Base-by-base conservation (phyloP, 2,113 vertebrate species). In the Menidia beryllina region DNA sequence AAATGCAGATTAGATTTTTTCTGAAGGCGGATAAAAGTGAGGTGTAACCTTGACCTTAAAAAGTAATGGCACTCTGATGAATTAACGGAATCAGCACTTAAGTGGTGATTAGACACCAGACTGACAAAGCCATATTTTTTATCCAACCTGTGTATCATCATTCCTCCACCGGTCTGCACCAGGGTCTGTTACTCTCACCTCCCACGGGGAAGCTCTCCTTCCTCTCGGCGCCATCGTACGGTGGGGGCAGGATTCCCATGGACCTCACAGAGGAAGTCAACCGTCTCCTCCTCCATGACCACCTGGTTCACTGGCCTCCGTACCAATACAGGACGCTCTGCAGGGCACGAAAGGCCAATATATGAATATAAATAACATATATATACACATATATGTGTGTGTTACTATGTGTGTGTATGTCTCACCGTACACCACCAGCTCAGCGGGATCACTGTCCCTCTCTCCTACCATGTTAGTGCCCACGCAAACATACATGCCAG, bases 401-500 rank as follows among this genome's bases (percentile, higher is more conserved):
- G n/a, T n/a, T n/a, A n/a, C n/a, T n/a, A n/a, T n/a, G n/a, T n/a
- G n/a, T n/a, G n/a, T n/a, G n/a, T 13, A 20, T 15, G 23, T 49
- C 88, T 91, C 92, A 99, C 97, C 98, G 52, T 98, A 91, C 51
- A 99, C 98, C 27, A 97, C 97, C 49, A 99, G 93, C 83, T 99
- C 97, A 0, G 97, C 97, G 12, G 97, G 96, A 86, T 99, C 97
- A 30, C 98, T 99, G 87, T 99, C 97, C 34, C 96, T 93, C 82
- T 99, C 96, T 45, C 98, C 98, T 20, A 98, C 98, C 97, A 99
- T 98, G 65, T 99, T 99, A 83, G 96, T 96, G 51, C 96, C 98
- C 79, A 98, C 96, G 56, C 98, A 98, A 12, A 97, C 96, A 0
- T 99, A 99, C 93, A 98, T 98, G 55, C 98, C 98, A 65, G 96